These are phyloP conservation scores for Branchinecta sandiegonensis DNA, from an alignment of 2,888 invertebrate genomes.

Conservation along the genomic window DNA sequence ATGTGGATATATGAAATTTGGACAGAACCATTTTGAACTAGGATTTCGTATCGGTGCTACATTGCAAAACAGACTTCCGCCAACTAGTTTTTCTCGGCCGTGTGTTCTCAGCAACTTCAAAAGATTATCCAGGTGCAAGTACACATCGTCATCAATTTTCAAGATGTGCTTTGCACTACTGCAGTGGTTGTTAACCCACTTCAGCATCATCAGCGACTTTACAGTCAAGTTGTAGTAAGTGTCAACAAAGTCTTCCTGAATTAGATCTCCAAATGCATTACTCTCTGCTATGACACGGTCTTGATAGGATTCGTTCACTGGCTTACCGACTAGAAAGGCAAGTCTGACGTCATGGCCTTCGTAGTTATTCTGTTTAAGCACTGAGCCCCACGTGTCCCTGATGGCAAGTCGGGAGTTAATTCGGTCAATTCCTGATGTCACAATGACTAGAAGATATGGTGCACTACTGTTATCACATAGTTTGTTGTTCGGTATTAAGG, in stretches of 20 bases:
- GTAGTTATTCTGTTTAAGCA: conserved; percentile 33
- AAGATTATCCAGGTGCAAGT: conserved; percentile 58
- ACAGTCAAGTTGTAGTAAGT: conserved; percentile 73
- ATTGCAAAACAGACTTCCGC: conserved; percentile 62
- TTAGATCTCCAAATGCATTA: conserved; percentile 52
- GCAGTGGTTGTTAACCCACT: conserved; percentile 59
- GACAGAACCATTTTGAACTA: conserved; percentile 60
- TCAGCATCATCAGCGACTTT: conserved; percentile 68
- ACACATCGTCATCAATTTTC: conserved; percentile 77
- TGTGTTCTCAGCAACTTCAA: conserved; percentile 32
- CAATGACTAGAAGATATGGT: conserved; percentile 52
- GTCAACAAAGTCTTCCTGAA: conserved; percentile 68
- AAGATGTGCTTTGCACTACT: conserved; percentile 49
- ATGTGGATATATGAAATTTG: conserved; percentile 57
- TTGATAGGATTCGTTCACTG: conserved; percentile 45
- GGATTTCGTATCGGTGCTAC: conserved; percentile 57
- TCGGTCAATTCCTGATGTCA: conserved; percentile 57
- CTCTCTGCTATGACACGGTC: conserved; percentile 50
- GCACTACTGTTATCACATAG: conserved; percentile 28
- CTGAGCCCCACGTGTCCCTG: conserved; percentile 50
- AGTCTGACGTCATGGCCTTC: conserved; percentile 34
- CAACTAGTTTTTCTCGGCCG: conserved; percentile 37
- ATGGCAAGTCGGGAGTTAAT: conserved; percentile 50
- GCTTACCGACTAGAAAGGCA: conserved; percentile 47
- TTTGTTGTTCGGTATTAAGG: conserved; percentile 39